Conservation (phyloP, 2,888 invertebrate species). For the Dynastes grantii region DNA sequence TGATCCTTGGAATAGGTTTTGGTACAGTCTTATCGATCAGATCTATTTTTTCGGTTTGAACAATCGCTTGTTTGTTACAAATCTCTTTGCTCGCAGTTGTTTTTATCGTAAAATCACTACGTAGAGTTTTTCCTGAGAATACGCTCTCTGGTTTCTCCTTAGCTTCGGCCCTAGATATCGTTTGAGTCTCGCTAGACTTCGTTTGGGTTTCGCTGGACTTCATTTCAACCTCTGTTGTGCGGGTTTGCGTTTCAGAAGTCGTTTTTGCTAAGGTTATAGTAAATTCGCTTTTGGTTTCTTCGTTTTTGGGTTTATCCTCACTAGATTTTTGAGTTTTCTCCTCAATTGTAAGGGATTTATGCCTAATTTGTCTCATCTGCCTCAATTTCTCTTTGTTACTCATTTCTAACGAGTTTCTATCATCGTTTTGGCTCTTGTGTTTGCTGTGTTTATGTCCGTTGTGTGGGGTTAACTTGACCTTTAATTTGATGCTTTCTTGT, state of each 20-base stretch:
- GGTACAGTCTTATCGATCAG: conserved; percentile 62
- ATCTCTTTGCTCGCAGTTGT: conserved; percentile 54
- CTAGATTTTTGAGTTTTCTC: conserved; percentile 60
- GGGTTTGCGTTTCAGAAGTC: conserved; percentile 36
- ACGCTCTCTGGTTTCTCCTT: conserved; percentile 30
- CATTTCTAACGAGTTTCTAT: conserved; percentile 35
- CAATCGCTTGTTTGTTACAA: conserved; percentile 57
- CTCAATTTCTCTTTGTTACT: conserved; percentile 66
- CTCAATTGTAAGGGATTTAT: conserved; percentile 64
- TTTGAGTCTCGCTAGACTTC: conserved; percentile 45
- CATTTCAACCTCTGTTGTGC: conserved; percentile 38
- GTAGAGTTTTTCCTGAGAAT: conserved; percentile 55
- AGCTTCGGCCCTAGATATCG: conserved; percentile 33
- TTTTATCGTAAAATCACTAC: conserved; percentile 57
- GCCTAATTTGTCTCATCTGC: conserved; percentile 70
- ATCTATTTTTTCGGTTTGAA: conserved; percentile 61
- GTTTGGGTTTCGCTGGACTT: conserved; percentile 46
- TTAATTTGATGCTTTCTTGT: conserved; percentile 72
- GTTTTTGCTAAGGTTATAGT: conserved; percentile 39
- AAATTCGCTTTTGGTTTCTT: conserved; percentile 10
- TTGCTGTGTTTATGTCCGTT: conserved; percentile 70
- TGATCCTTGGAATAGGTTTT: conserved; percentile 65
- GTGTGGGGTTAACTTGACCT: conserved; percentile 72
- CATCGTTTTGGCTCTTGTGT: conserved; percentile 60
- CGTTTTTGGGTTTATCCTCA: conserved; percentile 47